A percentile compares a stretch with the other conserved stretches of the same genome.
These are phyloP conservation scores for Aythya baeri DNA, from an alignment of 2,113 vertebrate genomes.

Conservation along the genomic window DNA sequence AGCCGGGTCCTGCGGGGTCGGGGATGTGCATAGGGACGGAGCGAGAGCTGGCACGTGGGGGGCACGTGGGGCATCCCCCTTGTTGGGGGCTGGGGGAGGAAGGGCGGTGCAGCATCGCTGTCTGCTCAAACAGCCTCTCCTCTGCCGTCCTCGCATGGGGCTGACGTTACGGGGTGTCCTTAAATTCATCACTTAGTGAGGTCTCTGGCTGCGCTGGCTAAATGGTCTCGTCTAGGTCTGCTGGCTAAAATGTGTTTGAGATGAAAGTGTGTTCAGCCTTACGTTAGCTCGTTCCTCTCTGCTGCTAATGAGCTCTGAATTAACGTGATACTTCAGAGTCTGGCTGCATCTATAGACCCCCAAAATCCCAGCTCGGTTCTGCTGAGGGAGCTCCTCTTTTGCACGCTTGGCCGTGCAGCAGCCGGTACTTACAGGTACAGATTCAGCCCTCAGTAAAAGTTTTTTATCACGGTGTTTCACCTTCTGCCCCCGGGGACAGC, in stretches of 20 bases:
- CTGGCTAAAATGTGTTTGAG: not conserved
- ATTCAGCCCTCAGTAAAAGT: constrained; percentile 17
- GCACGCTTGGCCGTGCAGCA: not conserved
- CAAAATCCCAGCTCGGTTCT: not conserved
- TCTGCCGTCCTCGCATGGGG: not conserved
- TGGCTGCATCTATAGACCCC: not conserved
- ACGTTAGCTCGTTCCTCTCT: not conserved
- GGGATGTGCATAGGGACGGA: not conserved
- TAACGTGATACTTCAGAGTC: constrained; percentile 11
- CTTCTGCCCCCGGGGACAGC: constrained; percentile 22
- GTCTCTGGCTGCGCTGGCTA: not conserved
- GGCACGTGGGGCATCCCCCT: not conserved
- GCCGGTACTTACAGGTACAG: not conserved
- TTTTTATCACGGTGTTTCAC: constrained; percentile 44
- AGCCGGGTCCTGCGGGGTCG: not conserved
- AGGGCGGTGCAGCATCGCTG: not conserved
- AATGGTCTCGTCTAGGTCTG: not conserved
- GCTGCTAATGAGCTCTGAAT: constrained; percentile 17
- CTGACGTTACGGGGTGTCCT: not conserved
- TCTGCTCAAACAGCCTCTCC: not conserved
- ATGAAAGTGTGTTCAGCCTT: not conserved
- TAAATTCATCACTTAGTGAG: not conserved
- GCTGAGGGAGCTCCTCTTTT: not conserved
- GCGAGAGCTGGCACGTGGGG: no score
- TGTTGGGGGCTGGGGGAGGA: not conserved